phyloP scores from a whole-genome alignment of 2,797 vertebrate species.

The Lacerta bilineata region DNA sequence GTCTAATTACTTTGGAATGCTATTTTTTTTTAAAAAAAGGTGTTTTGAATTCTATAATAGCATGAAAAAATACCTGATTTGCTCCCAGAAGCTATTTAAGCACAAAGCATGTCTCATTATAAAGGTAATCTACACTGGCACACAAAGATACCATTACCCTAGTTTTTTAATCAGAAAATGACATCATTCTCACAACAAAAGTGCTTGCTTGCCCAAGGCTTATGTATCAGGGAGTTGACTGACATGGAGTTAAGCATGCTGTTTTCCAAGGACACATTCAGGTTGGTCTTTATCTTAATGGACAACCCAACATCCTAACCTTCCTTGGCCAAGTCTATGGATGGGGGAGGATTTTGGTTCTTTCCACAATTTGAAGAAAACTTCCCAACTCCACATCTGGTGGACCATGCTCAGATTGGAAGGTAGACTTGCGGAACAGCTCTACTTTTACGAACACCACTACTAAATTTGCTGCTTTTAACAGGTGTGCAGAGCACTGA shows the following conservation, averaged over 20 bases:
- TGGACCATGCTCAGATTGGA: no score
- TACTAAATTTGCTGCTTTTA: not conserved
- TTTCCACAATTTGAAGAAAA: no score
- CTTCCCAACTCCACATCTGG: no score
- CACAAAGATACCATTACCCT: not conserved
- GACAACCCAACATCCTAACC: slow-evolving; percentile 19
- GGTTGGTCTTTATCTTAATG: slow-evolving; percentile 2
- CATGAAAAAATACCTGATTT: slow-evolving; percentile 52
- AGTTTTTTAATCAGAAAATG: not conserved
- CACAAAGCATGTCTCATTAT: slow-evolving; percentile 5
- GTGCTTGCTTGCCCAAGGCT: not conserved
- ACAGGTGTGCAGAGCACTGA: not conserved
- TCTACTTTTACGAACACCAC: not conserved
- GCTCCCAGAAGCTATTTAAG: not conserved
- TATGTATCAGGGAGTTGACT: slow-evolving; percentile 8
- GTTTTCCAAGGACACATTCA: slow-evolving; percentile 18
- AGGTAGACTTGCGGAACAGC: no score
- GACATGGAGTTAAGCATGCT: not conserved
- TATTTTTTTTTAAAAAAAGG: slow-evolving; percentile 44
- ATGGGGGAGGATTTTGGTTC: no score
- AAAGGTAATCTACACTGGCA: not conserved
- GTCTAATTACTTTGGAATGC: slow-evolving; percentile 43
- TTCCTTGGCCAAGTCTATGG: no score
- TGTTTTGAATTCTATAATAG: slow-evolving; percentile 59
- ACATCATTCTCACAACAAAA: not conserved